Evolutionary conservation across 2,113 vertebrate species (phyloP).

Genomic region (Ceyx margarethae): DNA sequence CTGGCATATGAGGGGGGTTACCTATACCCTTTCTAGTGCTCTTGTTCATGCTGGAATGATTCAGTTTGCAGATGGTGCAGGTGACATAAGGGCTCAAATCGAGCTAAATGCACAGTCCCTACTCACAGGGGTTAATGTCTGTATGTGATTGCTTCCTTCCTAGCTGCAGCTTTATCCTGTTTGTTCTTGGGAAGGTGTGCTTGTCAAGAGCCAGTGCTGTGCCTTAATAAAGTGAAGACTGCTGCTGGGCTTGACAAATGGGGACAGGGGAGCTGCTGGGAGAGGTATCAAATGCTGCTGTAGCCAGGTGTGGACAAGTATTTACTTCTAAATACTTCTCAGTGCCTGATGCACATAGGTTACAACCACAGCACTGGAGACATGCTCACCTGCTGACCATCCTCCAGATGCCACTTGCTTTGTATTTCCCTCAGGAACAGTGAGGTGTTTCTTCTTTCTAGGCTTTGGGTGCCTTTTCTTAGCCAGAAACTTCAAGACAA

Average conservation of each 20-base stretch:
- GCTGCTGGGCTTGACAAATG: neutral
- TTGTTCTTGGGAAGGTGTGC: neutral
- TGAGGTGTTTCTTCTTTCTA: neutral
- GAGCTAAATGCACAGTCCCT: accelerated
- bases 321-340: neutral
- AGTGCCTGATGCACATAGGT: accelerated
- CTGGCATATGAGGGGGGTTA: accelerated
- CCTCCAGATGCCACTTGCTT: neutral
- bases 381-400: neutral
- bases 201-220: neutral
- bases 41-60: neutral
- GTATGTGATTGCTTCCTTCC: neutral
- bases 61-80: neutral
- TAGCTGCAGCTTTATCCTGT: neutral
- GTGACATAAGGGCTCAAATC: neutral
- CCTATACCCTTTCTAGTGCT: neutral
- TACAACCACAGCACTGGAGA: neutral
- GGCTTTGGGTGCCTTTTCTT: neutral
- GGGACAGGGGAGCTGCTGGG: neutral
- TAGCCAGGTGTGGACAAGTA: neutral
- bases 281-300: neutral
- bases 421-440: neutral
- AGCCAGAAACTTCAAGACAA: neutral
- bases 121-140: neutral
- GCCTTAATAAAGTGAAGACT: neutral